Conservation (phyloP, 2,113 vertebrate genomes). For the Pogona vitticeps region DNA sequence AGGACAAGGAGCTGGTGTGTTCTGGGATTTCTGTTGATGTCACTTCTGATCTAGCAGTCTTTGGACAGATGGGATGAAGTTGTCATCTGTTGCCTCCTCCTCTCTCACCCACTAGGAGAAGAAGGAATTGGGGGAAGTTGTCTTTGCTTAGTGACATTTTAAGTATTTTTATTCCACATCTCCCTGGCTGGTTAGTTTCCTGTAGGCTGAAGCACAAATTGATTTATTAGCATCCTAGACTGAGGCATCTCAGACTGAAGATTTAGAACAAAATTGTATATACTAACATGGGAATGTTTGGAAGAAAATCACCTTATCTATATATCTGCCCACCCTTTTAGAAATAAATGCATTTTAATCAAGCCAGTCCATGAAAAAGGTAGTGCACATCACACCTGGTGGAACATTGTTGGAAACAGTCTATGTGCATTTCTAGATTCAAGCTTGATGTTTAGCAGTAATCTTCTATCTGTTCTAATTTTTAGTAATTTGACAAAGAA, state of each 20-base stretch:
- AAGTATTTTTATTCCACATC: slow-evolving; percentile 11
- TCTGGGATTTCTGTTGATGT: not conserved
- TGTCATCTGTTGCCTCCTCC: not conserved
- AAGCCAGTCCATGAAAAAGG: not conserved
- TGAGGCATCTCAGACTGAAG: slow-evolving; percentile 5
- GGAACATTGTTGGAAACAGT: not conserved
- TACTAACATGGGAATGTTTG: not conserved
- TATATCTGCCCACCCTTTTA: not conserved
- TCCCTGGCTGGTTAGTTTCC: not conserved
- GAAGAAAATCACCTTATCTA: not conserved
- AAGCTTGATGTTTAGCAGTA: not conserved
- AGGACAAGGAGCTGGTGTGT: not conserved
- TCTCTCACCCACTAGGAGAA: not conserved
- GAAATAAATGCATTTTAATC: not conserved
- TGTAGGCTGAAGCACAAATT: slow-evolving; percentile 11
- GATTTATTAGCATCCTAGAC: slow-evolving; percentile 3
- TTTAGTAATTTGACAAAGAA: not conserved
- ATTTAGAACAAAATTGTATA: not conserved
- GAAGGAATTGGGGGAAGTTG: not conserved
- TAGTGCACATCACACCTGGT: not conserved
- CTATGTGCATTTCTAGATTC: not conserved
- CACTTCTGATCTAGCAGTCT: not conserved
- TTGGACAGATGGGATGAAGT: slow-evolving; percentile 9
- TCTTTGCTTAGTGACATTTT: not conserved
- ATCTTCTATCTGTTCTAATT: not conserved